phyloP scores from a whole-genome alignment of 2,797 vertebrate species.

The Oreochromis mossambicus region DNA sequence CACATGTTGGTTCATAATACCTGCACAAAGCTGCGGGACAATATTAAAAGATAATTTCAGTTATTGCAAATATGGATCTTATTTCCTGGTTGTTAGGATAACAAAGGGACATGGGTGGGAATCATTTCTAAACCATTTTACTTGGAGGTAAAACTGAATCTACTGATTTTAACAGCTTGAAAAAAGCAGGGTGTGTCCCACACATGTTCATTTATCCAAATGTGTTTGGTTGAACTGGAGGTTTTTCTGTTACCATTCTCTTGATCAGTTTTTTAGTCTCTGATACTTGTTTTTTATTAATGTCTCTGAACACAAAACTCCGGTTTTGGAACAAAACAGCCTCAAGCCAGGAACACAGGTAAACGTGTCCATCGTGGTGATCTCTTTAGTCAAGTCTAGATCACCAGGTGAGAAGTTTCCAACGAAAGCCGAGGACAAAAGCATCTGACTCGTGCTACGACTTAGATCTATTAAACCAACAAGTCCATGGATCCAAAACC shows the following conservation, averaged over 20 bases:
- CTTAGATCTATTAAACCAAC: background rate
- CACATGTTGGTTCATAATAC: background rate
- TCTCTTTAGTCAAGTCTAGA: background rate
- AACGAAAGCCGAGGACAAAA: background rate
- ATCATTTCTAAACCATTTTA: background rate
- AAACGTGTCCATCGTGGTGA: background rate
- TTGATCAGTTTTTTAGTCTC: background rate
- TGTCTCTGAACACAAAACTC: fast-evolving
- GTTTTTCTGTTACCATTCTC: fast-evolving
- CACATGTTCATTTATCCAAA: background rate
- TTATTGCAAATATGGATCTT: background rate
- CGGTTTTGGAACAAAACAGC: no score
- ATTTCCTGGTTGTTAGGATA: background rate
- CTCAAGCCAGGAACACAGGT: no score
- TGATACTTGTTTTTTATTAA: background rate
- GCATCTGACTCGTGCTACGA: background rate
- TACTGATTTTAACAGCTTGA: background rate
- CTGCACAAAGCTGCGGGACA: background rate
- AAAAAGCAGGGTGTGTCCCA: fast-evolving
- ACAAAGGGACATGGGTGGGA: background rate
- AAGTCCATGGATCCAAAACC: background rate
- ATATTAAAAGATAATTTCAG: background rate
- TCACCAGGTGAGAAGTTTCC: background rate
- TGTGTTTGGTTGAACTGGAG: background rate
- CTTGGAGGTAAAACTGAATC: background rate